A percentile compares a stretch with the other conserved stretches of the same genome.
phyloP scores from a whole-genome alignment of 2,113 vertebrate species.

The Pipra filicauda region DNA sequence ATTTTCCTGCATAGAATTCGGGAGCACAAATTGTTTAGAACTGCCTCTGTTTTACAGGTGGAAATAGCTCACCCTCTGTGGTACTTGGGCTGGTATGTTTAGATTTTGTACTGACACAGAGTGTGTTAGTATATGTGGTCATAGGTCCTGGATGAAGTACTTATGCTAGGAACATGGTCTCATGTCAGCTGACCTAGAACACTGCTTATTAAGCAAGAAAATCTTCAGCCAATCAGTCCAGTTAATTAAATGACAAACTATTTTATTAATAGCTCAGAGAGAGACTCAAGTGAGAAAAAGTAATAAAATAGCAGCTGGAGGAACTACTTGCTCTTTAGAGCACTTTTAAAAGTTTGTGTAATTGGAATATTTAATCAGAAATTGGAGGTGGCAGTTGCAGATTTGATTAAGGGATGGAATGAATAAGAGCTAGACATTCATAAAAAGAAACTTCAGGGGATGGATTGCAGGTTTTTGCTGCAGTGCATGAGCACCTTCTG shows the following conservation, averaged over 20 bases:
- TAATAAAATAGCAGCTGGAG: constrained; percentile 1
- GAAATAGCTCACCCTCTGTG: neutral
- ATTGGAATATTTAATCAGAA: constrained; percentile 27
- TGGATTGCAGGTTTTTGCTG: neutral
- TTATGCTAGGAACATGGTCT: neutral
- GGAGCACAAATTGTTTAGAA: neutral
- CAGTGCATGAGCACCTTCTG: neutral
- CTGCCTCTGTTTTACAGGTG: neutral
- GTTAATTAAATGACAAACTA: constrained; percentile 19
- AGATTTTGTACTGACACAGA: neutral
- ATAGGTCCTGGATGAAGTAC: neutral
- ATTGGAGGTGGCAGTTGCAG: neutral
- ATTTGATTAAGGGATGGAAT: constrained; percentile 16
- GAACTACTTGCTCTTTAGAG: neutral
- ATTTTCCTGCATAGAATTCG: neutral
- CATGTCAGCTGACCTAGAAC: neutral
- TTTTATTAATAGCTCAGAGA: neutral
- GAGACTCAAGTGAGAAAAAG: neutral
- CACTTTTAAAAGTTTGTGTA: neutral
- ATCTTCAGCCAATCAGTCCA: neutral
- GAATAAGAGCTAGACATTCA: neutral
- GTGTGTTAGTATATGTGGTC: neutral
- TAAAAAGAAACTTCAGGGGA: neutral
- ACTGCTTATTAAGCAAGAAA: neutral
- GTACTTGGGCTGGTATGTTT: neutral